Conservation (phyloP, 1,140 invertebrate genomes). For the Drosophila kanapiae region DNA sequence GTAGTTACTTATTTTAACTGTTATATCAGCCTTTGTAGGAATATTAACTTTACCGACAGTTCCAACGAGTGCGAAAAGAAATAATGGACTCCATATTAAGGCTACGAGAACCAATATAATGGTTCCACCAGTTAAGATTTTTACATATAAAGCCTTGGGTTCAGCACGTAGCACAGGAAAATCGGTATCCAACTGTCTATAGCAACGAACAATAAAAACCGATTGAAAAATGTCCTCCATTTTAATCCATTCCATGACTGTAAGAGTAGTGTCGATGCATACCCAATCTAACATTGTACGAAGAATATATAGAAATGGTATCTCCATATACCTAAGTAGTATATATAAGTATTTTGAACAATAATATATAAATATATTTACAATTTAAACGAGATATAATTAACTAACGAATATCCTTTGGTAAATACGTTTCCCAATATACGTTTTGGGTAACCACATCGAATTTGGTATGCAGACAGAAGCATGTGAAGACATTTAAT, state of each 20-base stretch:
- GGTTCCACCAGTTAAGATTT: slow-evolving; percentile 96
- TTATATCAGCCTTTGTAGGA: slow-evolving; percentile 93
- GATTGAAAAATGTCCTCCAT: slow-evolving; percentile 99
- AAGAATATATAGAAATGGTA: slow-evolving; percentile 98
- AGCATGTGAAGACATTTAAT: slow-evolving; percentile 97
- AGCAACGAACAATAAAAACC: slow-evolving; percentile 97
- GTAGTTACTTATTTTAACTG: slow-evolving; percentile 94
- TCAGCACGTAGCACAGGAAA: slow-evolving; percentile 95
- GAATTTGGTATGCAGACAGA: slow-evolving; percentile 97
- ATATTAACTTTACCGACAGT: slow-evolving; percentile 95
- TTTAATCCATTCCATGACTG: slow-evolving; percentile 98
- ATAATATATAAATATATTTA: slow-evolving; percentile 81
- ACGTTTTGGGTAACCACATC: slow-evolving; percentile 96
- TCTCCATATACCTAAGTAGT: slow-evolving; percentile 93
- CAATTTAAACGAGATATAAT: slow-evolving; percentile 96
- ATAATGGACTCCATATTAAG: slow-evolving; percentile 98
- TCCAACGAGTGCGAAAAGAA: slow-evolving; percentile 97
- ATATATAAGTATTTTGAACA: background rate
- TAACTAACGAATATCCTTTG: slow-evolving; percentile 96
- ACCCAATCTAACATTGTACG: slow-evolving; percentile 99
- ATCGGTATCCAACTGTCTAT: slow-evolving; percentile 94
- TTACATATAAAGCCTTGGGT: slow-evolving; percentile 91
- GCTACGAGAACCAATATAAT: slow-evolving; percentile 94
- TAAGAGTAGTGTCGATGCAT: slow-evolving; percentile 99
- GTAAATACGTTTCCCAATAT: slow-evolving; percentile 98